A percentile compares a stretch with the other conserved stretches of the same genome.
These are phyloP conservation scores for Eugnorisma glareosa DNA, from an alignment of 2,888 invertebrate genomes.

Conservation along the genomic window DNA sequence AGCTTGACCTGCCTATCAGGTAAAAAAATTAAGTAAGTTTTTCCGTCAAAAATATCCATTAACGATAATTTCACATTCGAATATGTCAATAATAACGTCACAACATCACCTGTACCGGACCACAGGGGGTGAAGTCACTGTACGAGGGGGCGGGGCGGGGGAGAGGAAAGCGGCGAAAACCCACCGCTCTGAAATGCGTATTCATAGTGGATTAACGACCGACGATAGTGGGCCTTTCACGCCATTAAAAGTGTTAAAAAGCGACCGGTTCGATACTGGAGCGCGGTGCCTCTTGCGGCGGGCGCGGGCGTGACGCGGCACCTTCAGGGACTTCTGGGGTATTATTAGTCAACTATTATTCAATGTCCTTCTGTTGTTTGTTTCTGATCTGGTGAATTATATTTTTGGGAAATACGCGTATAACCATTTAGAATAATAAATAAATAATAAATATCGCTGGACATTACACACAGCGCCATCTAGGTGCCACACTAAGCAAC, in stretches of 20 bases:
- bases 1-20: background rate
- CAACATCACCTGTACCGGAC: slow-evolving; percentile 53
- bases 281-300: slow-evolving; percentile 60
- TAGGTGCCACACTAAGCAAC: no score
- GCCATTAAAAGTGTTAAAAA: slow-evolving; percentile 85
- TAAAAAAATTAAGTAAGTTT: background rate
- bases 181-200: slow-evolving; percentile 69
- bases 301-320: background rate
- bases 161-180: slow-evolving; percentile 36
- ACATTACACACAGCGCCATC: no score
- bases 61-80: slow-evolving; percentile 43
- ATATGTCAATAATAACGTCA: slow-evolving; percentile 58
- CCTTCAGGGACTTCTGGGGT: background rate
- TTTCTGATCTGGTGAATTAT: background rate
- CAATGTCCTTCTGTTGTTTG: background rate
- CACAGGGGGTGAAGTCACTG: slow-evolving; percentile 22
- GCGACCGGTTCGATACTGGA: slow-evolving; percentile 70
- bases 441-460: no score
- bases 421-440: background rate
- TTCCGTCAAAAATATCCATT: slow-evolving; percentile 28
- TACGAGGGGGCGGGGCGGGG: background rate
- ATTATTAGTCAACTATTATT: background rate
- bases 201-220: slow-evolving; percentile 82
- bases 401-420: background rate
- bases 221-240: slow-evolving; percentile 80